A percentile compares a stretch with the other conserved stretches of the same genome.
These are phyloP conservation scores for Epicampocera succincta DNA, from an alignment of 2,888 invertebrate species.

Conservation along the genomic window DNA sequence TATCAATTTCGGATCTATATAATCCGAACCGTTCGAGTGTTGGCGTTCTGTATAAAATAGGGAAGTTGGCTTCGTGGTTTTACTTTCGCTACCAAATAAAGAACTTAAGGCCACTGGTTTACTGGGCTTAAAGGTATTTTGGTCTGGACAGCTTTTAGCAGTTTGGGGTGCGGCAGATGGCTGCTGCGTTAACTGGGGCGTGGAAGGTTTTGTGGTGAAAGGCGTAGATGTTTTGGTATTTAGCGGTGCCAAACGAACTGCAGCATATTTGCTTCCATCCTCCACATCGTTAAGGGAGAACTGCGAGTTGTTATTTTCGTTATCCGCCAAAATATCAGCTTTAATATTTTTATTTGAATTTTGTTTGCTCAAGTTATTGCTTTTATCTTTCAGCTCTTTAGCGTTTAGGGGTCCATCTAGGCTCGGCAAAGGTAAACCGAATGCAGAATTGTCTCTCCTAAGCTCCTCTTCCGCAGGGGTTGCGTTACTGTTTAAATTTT, in stretches of 20 bases:
- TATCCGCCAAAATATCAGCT: conserved; percentile 54
- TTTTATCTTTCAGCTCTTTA: conserved; percentile 81
- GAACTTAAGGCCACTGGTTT: conserved; percentile 59
- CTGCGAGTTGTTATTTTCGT: neutral
- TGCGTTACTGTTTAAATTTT: conserved; percentile 72
- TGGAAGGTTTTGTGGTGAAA: conserved; percentile 14
- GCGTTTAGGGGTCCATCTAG: conserved; percentile 69
- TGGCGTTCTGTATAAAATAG: conserved; percentile 52
- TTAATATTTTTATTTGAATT: conserved; percentile 78
- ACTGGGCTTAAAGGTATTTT: conserved; percentile 43
- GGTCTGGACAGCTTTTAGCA: conserved; percentile 18
- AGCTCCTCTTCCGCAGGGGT: conserved; percentile 70
- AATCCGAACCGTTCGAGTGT: conserved; percentile 74
- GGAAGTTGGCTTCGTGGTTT: conserved; percentile 24
- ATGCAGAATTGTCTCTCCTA: conserved; percentile 51
- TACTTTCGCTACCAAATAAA: conserved; percentile 33
- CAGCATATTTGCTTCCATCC: conserved; percentile 6
- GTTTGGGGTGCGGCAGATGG: conserved; percentile 2
- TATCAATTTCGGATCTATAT: conserved; percentile 85
- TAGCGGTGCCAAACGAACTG: conserved; percentile 73
- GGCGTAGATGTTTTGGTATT: conserved; percentile 55
- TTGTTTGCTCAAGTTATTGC: conserved; percentile 80
- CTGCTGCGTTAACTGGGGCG: conserved; percentile 68
- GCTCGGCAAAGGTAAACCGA: conserved; percentile 6
- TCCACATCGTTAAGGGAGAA: conserved; percentile 12